These are phyloP conservation scores for Nowickia ferox DNA, from an alignment of 2,888 invertebrate species.

Conservation along the genomic window DNA sequence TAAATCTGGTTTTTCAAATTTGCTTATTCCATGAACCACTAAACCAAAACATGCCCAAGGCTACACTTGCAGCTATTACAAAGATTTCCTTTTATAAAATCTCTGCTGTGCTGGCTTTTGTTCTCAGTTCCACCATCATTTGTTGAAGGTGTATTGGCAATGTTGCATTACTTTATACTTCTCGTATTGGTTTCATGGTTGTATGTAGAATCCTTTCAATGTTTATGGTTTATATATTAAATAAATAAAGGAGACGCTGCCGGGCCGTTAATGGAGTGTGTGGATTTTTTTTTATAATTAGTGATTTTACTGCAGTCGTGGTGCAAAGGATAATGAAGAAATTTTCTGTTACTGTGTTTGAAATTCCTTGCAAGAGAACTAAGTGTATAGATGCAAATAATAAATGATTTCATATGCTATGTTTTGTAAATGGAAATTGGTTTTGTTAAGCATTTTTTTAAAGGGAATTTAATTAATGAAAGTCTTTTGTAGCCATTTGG, in stretches of 20 bases:
- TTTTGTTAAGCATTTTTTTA: neutral
- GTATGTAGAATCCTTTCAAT: neutral
- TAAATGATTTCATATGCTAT: neutral
- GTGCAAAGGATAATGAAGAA: neutral
- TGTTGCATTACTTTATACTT: neutral
- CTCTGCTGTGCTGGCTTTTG: neutral
- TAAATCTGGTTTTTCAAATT: constrained; percentile 61
- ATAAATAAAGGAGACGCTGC: neutral
- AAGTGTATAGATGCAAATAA: neutral
- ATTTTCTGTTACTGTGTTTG: neutral
- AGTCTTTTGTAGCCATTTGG: neutral
- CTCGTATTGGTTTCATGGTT: neutral
- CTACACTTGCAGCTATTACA: constrained; percentile 58
- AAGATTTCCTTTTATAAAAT: constrained; percentile 34
- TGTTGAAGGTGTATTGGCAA: neutral
- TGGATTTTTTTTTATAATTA: constrained; percentile 15
- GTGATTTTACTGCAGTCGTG: neutral
- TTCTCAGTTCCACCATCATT: neutral
- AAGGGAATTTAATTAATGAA: too few relatives aligned
- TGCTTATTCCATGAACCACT: constrained; percentile 17
- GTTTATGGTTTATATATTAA: neutral
- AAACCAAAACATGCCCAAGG: constrained; percentile 60
- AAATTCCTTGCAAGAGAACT: neutral
- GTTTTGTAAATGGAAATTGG: neutral
- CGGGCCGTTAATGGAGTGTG: constrained; percentile 7